Base-by-base conservation (phyloP, 1,140 invertebrate species). In the Macrobrachium rosenbergii region DNA sequence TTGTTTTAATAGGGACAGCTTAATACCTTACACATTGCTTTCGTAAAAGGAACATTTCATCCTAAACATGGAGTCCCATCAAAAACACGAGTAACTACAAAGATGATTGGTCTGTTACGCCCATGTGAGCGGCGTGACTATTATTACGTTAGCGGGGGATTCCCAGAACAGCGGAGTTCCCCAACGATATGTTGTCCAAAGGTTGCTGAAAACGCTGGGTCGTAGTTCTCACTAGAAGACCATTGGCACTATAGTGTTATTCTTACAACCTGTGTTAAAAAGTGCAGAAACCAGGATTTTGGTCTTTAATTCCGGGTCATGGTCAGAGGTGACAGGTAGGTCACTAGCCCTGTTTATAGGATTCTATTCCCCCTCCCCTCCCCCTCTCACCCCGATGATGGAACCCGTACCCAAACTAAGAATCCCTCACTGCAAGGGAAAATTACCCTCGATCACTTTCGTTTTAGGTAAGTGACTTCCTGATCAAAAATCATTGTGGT, bases 301-400 rank as follows among this genome's bases (percentile, higher is more conserved):
- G 23, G 16, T n/a, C 17, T 21, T 72, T 37, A 72, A 72, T 72
- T 28, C 5, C 69, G 21, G 69, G 69, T 72, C 69, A 72, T 72
- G 69, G 69, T 72, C 23, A 72, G 69, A 72, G 69, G 69, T 72
- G 69, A 72, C 21, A 72, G 69, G 69, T 72, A 72, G 69, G 69
- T 72, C 69, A 14, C 14, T 23, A 16, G 23, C 69, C 21, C 17
- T 72, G 28, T 37, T 37, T 1, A 37, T 37, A 37, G 28, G 28
- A 37, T 37, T 2, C 21, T 72, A 52, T 52, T 52, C 52, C 7
- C 6, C 52, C 8, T 8, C 52, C 52, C 0, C 7, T 8, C 52
- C 52, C 52, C 52, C 52, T 2, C 7, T n/a, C n/a, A n/a, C 52
- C 52, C 52, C 52, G 8, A 0, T 52, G 52, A 5, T 10, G 8